Base-by-base conservation (phyloP, 2,113 vertebrate genomes). In the Dipodomys spectabilis region DNA sequence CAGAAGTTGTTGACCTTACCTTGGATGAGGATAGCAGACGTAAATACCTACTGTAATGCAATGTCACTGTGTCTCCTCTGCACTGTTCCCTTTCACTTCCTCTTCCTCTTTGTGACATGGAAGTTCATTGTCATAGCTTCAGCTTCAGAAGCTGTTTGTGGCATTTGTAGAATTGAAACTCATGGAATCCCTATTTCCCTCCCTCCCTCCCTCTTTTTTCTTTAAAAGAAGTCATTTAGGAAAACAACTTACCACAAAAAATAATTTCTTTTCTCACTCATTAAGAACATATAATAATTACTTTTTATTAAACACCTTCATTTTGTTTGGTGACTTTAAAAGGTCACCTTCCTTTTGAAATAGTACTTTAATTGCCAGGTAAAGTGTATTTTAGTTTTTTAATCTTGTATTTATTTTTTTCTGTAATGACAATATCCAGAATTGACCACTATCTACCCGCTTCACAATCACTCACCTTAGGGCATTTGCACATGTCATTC, bases 1-100 rank as follows among this genome's bases (percentile, higher is more conserved):
- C 99, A 0, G 99, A 99, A 97, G 99, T 99, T 92, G 99, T 99
- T 81, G 99, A 99, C 96, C 99, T 99, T 90, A 99, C 99, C 35
- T 97, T 99, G 98, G 99, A 99, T 87, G 99, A 99, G 98, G 99
- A 99, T 85, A 97, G 97, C 92, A 98, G 99, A 86, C 99, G 98
- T 98, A 99, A 99, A 99, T 99, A 99, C 97, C 98, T 99, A 97
- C 99, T 99, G 98, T 99, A 98, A 98, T 82, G 93, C 97, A 3
- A 5, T 92, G 97, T 97, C 98, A 98, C 98, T 98, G 98, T 98
- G 97, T 97, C 91, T 96, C 87, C 90, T 95, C 94, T 88, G 96
- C 96, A 93, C 96, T 96, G 96, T 80, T 96, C 90, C 96, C 92
- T 93, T 65, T 91, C 49, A 77, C 83, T 75, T 93, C 80, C 82